phyloP scores from a whole-genome alignment of 1,140 invertebrate genomes.

The Paralvinella palmiformis region DNA sequence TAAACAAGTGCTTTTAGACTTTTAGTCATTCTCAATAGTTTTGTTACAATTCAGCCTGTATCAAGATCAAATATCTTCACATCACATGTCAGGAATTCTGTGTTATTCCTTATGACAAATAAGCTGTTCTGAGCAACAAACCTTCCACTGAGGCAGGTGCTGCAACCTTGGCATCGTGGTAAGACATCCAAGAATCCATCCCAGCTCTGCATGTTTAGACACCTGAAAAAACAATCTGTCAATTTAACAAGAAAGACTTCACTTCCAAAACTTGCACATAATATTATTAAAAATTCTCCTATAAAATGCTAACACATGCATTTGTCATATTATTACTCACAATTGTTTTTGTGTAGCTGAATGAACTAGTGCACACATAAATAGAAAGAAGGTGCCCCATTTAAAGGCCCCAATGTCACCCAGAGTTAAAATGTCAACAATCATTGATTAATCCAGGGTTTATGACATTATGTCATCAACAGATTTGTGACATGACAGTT shows the following conservation, averaged over 20 bases:
- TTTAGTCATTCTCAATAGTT: too few species aligned
- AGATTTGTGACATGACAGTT: too few species aligned
- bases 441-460: too few species aligned
- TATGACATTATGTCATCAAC: too few species aligned
- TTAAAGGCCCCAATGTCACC: too few species aligned
- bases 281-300: neutral
- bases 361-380: neutral
- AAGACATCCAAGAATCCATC: slow-evolving; percentile 81
- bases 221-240: slow-evolving; percentile 29
- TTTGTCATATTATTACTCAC: neutral
- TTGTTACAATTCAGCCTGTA: too few species aligned
- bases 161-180: slow-evolving; percentile 75
- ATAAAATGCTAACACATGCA: neutral
- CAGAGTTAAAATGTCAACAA: too few species aligned
- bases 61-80: too few species aligned
- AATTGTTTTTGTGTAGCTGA: neutral
- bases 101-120: too few species aligned
- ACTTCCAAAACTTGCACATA: neutral
- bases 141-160: slow-evolving; percentile 84
- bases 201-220: slow-evolving; percentile 73
- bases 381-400: too few species aligned
- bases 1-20: too few species aligned
- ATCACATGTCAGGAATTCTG: too few species aligned
- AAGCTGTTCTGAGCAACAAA: slow-evolving; percentile 19
- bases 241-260: neutral